Conservation (phyloP, 2,888 invertebrate genomes). For the Boloria euphrosyne region DNA sequence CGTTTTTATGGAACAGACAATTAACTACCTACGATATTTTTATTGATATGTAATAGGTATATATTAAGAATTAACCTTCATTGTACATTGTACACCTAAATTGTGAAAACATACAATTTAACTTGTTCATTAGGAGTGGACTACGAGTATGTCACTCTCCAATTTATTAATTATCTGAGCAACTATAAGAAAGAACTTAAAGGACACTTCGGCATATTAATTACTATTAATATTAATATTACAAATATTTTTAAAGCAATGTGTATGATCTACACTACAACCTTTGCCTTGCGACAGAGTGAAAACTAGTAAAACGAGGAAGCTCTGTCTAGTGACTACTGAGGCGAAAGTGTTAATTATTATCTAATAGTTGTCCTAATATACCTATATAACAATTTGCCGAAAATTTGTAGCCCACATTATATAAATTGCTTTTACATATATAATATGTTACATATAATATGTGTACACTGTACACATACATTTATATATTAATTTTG, state of each 20-base stretch:
- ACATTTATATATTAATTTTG: not conserved
- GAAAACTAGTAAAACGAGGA: constrained; percentile 20
- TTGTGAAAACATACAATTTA: too few relatives aligned
- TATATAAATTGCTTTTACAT: not conserved
- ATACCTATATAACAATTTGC: not conserved
- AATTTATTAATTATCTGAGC: too few relatives aligned
- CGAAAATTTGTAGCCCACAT: not conserved
- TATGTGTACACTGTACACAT: not conserved
- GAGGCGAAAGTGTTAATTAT: constrained; percentile 19
- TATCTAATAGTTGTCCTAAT: constrained; percentile 13
- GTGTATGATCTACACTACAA: constrained; percentile 5
- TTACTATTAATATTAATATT: constrained; percentile 46
- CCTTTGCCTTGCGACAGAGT: constrained; percentile 10
- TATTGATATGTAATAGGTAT: not conserved
- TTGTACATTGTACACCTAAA: too few relatives aligned
- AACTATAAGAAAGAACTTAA: too few relatives aligned
- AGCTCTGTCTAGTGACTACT: constrained; percentile 5
- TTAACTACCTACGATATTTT: constrained; percentile 10
- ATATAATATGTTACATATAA: constrained; percentile 1
- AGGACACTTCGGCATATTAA: too few relatives aligned
- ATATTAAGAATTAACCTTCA: not conserved
- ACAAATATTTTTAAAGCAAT: constrained; percentile 4
- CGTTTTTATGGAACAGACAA: constrained; percentile 32
- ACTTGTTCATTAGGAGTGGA: not conserved
- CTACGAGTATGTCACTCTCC: too few relatives aligned